Evolutionary conservation across 2,113 vertebrate species (phyloP), one percentile per base, ranked within the genome.

Genomic region (Haemorhous mexicanus): DNA sequence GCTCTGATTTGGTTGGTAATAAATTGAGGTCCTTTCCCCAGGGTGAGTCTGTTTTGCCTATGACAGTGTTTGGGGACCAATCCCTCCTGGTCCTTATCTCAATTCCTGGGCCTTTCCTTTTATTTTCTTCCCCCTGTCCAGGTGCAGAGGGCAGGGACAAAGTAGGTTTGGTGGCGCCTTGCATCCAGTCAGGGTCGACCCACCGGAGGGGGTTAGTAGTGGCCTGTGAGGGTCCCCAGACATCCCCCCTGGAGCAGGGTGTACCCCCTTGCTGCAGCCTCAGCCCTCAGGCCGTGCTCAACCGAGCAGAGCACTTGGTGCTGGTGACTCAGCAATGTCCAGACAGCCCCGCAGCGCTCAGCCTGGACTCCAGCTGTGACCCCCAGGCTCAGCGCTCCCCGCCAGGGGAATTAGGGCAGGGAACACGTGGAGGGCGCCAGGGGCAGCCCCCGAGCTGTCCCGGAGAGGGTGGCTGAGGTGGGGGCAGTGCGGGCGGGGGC

Each of bases 401-500:
- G 5, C 16, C 9, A 21, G 39, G 21, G 16, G 23, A 73, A 44
- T 73, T 56, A 44, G 70, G 23, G 52, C 19, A n/a, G 32, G 32
- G 30, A 33, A 10, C 7, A 43, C 2, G 3, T n/a, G 23, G 50
- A 18, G 37, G 14, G 22, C 2, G 2, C 30, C 30, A 7, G 18
- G 30, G 16, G 16, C 6, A 15, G 7, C 27, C 47, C n/a, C 35
- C 6, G 3, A 16, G 47, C 67, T 50, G 46, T 69, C 26, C 17
- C 7, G 13, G 26, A 14, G 41, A 8, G 43, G 20, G 41, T 7
- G 3, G 39, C 28, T 43, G 18, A 20, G 18, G 37, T 2, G 2
- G 23, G 55, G 30, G 12, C 20, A 16, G 58, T 26, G n/a, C 10
- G 9, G n/a, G 15, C 4, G 2, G 61, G 58, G 28, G 27, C 28